Conservation (phyloP, 1,140 invertebrate species). For the Ruditapes philippinarum region DNA sequence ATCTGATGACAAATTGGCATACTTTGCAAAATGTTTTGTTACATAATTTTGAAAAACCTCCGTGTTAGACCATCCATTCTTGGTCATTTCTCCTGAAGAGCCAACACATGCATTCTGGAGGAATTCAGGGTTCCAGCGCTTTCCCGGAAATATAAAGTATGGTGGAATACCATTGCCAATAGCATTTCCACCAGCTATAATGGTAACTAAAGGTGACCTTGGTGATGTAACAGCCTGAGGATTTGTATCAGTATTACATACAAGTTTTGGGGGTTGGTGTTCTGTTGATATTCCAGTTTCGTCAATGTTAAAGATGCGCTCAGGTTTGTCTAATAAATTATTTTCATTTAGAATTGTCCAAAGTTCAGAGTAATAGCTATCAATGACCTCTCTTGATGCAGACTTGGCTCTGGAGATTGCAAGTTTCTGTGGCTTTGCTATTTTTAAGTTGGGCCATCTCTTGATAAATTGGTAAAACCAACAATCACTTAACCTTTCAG, state of each 20-base stretch:
- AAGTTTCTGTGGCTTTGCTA: slow-evolving; percentile 26
- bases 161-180: slow-evolving; percentile 22
- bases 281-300: background rate
- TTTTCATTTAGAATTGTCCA: background rate
- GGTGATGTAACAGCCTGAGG: background rate
- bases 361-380: background rate
- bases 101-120: background rate
- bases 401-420: background rate
- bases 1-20: slow-evolving; percentile 6
- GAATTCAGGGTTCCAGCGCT: background rate
- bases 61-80: slow-evolving; percentile 42
- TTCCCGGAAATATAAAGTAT: background rate
- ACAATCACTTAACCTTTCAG: slow-evolving; percentile 16
- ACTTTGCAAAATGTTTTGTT: slow-evolving; percentile 66
- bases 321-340: background rate
- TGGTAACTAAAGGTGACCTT: too few species aligned
- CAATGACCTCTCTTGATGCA: background rate
- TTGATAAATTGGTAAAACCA: slow-evolving; percentile 42
- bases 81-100: slow-evolving; percentile 41
- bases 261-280: slow-evolving; percentile 17
- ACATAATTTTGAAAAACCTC: slow-evolving; percentile 78
- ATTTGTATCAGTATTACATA: background rate
- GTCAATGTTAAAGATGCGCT: background rate
- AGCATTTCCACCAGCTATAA: slow-evolving; percentile 21
- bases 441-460: slow-evolving; percentile 43